Percentiles rank a stretch among this genome's conserved stretches.
Conservation (phyloP, 2,797 vertebrate species). For the Sebastes diploproa region DNA sequence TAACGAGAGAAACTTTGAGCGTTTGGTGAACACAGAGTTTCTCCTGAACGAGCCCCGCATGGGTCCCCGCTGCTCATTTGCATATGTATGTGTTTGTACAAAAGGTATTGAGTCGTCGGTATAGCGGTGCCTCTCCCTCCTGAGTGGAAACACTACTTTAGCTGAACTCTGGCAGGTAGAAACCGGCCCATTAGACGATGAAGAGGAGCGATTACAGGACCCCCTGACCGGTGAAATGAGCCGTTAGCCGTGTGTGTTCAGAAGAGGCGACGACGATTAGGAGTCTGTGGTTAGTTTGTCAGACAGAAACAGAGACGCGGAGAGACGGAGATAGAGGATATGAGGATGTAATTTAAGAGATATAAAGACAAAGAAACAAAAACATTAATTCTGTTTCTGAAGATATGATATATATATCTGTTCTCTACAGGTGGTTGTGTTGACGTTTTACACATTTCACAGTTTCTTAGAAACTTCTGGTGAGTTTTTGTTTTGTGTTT, state of each 20-base stretch:
- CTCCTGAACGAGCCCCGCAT: slow-evolving; percentile 24
- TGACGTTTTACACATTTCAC: neutral
- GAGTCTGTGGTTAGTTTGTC: slow-evolving; percentile 19
- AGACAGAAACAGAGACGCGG: neutral
- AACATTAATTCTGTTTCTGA: neutral
- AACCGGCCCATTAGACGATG: slow-evolving; percentile 36
- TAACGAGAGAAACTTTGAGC: slow-evolving; percentile 4
- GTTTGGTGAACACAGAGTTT: neutral
- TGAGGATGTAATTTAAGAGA: neutral
- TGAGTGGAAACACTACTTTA: slow-evolving; percentile 36
- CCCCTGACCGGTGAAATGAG: slow-evolving; percentile 37
- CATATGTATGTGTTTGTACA: slow-evolving; percentile 52
- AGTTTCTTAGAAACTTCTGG: neutral
- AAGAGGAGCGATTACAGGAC: slow-evolving; percentile 32
- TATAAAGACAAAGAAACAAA: neutral
- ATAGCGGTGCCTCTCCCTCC: slow-evolving; percentile 18
- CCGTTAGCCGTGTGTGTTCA: slow-evolving; percentile 19
- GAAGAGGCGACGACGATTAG: neutral
- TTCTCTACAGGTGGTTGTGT: neutral
- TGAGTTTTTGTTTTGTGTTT: neutral
- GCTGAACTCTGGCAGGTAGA: slow-evolving; percentile 47
- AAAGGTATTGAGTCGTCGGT: slow-evolving; percentile 23
- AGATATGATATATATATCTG: neutral
- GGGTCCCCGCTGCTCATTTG: slow-evolving; percentile 38
- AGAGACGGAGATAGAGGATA: no score